Evolutionary conservation across 2,888 invertebrate genomes (phyloP), one percentile per base, ranked within the genome.

Genomic region (Athalia cordata): DNA sequence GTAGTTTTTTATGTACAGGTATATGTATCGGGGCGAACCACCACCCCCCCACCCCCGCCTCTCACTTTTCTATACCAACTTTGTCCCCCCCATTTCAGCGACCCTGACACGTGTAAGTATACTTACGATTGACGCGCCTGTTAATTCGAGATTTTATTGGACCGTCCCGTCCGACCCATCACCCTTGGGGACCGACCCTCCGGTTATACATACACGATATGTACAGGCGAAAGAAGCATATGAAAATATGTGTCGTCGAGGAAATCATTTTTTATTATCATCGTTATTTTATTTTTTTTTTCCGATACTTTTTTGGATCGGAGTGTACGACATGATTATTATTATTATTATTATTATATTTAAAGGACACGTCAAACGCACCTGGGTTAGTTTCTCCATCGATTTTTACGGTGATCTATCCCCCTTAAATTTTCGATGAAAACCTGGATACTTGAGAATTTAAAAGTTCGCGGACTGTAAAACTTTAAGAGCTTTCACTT

Each of bases 71-170:
- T 29, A 29, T 29, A 29, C 29, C 29, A 29, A 29, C 29, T 29
- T 29, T 29, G 29, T 29, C 45, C 57, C 45, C 57, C 72, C 47
- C 45, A 6, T 47, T 59, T 5, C 57, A 13, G 59, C 47, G 72
- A 72, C 72, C 72, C 72, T 59, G 72, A 72, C 72, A 57, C 72
- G 72, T 59, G 72, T 72, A 72, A 72, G 72, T 59, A 72, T 59
- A 47, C 45, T 45, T 57, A 57, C 55, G 55, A 70, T 70, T 57
- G 70, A 57, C 55, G 52, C 6, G 43, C 11, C 55, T 55, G 70
- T 72, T 72, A 72, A 72, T 72, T 59, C 13, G 45, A n/a, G 45
- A 72, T 59, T 72, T 72, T 72, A 59, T 72, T 59, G 45, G 29
- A 55, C 55, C 9, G 47, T 52, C n/a, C 29, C 11, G 1, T 68